These are phyloP conservation scores for Thunnus thynnus DNA, from an alignment of 2,113 vertebrate genomes.

Conservation along the genomic window DNA sequence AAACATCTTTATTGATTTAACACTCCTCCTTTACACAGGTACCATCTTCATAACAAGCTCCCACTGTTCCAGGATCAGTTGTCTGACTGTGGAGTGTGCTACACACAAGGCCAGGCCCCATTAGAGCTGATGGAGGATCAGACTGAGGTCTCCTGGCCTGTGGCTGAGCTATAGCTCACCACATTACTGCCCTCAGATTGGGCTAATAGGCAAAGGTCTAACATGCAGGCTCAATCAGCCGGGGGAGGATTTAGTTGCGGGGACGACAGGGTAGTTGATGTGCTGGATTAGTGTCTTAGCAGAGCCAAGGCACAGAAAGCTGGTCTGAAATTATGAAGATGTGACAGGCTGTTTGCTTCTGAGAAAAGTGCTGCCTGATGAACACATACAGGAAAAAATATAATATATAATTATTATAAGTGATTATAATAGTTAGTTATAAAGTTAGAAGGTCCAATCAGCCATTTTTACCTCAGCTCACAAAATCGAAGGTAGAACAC, in stretches of 20 bases:
- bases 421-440: not conserved
- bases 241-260: slow-evolving; percentile 4
- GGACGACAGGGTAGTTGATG: slow-evolving; percentile 32
- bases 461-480: not conserved
- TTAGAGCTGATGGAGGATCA: slow-evolving; percentile 68
- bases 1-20: slow-evolving; percentile 50
- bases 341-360: not conserved
- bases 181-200: slow-evolving; percentile 47
- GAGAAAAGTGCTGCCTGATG: not conserved
- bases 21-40: slow-evolving; percentile 5
- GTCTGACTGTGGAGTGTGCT: slow-evolving; percentile 59
- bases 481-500: not conserved
- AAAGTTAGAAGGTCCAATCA: not conserved
- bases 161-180: slow-evolving; percentile 21
- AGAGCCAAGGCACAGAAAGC: not conserved
- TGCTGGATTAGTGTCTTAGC: slow-evolving; percentile 29
- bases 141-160: slow-evolving; percentile 32
- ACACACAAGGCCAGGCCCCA: slow-evolving; percentile 55
- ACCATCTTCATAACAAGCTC: slow-evolving; percentile 40
- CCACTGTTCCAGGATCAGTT: slow-evolving; percentile 60
- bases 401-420: not conserved
- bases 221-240: slow-evolving; percentile 10
- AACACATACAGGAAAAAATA: not conserved
- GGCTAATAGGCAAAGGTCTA: slow-evolving; percentile 35
- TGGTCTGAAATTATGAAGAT: not conserved